Base-by-base conservation (phyloP, 2,797 vertebrate species). In the Galago senegalensis region DNA sequence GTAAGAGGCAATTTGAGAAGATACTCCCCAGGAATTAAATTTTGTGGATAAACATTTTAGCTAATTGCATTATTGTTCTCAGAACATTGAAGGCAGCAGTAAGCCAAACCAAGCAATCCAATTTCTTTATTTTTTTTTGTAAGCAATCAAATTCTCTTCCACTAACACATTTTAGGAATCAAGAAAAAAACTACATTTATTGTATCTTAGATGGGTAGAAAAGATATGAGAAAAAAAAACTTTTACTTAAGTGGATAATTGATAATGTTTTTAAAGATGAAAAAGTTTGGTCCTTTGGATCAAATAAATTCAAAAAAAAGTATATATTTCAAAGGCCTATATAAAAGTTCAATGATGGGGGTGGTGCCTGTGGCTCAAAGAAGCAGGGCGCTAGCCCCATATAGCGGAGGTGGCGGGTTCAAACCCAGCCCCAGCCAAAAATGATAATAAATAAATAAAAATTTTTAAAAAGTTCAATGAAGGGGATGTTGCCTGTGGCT, bases 31-130 rank as follows among this genome's bases (percentile, higher is more conserved):
- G 97, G 98, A 98, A 98, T 98, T 98, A 98, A 98, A 98, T 98
- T 98, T 97, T 96, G 95, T 98, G 97, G 97, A 98, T 98, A 98
- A 98, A 98, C 98, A 98, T 98, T 98, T 97, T 94, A 97, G 94
- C 95, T 98, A 98, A 98, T 98, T 98, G 97, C 95, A 97, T 98
- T 98, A 98, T 98, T 98, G 97, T 98, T 98, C 97, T 98, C 91
- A 63, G 87, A 93, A 97, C 95, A 98, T 0, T 97, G 97, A 98
- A 98, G 97, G 93, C 92, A 96, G 96, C 96, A 98, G 96, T 98
- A 98, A 98, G 95, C 96, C 87, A 97, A 96, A 97, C 96, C 95
- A 96, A 31, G 3, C 98, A 97, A 97, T 96, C 96, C 85, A 97
- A 95, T 97, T 98, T 97, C 93, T 97, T 96, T 98, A 46, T 96